Percentiles rank a stretch among this genome's conserved stretches.
These are phyloP conservation scores for Epizoanthus fatuus DNA, from an alignment of 92 coral and sea anemone genomes.

Conservation along the genomic window DNA sequence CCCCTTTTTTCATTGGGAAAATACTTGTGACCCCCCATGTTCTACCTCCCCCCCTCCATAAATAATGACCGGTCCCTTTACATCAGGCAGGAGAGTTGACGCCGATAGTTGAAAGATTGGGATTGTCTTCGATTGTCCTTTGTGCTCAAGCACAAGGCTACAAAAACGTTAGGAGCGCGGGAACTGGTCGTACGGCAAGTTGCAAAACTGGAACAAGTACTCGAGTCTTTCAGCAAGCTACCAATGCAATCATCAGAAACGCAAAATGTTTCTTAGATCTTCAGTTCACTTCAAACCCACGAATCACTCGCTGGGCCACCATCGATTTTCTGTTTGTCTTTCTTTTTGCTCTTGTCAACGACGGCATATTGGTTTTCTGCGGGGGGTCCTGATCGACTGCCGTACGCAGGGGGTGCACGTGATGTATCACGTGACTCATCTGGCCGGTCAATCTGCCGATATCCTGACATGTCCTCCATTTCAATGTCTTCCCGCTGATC, in stretches of 20 bases:
- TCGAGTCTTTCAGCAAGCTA: background rate
- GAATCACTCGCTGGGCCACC: constrained; percentile 89
- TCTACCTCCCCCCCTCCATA: too few relatives aligned
- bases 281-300: constrained; percentile 79
- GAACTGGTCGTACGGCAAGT: background rate
- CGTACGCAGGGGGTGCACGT: constrained; percentile 75
- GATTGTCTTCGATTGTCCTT: too few relatives aligned
- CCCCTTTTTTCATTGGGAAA: too few relatives aligned
- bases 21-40: too few relatives aligned
- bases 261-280: background rate
- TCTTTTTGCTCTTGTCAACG: constrained; percentile 91
- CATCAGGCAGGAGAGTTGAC: background rate
- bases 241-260: background rate
- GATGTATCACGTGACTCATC: constrained; percentile 49
- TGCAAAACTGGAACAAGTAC: background rate
- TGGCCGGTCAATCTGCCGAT: constrained; percentile 58
- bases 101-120: background rate
- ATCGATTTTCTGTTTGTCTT: constrained; percentile 52
- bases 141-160: background rate
- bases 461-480: constrained; percentile 78
- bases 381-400: constrained; percentile 50
- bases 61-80: too few relatives aligned
- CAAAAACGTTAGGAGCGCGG: background rate
- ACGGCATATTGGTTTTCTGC: constrained; percentile 81
- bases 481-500: constrained; percentile 75